phyloP scores from a whole-genome alignment of 2,113 vertebrate species.

The Pterophyllum scalare region DNA sequence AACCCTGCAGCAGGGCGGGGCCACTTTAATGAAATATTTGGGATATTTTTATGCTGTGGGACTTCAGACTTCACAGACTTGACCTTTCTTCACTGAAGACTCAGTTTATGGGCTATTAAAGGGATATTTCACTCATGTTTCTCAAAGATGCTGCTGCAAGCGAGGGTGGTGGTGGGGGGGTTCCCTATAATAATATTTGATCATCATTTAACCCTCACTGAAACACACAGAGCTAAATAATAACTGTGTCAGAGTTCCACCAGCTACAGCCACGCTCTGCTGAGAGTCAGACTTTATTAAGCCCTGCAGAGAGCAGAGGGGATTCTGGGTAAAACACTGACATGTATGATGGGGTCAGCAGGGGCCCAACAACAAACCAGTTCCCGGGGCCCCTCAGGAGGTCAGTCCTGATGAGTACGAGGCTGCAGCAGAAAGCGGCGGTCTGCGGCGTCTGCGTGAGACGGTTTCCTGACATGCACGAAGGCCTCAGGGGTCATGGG shows the following conservation, averaged over 20 bases:
- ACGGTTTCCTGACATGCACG: background rate
- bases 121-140: background rate
- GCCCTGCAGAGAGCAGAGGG: background rate
- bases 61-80: background rate
- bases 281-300: background rate
- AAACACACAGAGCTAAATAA: too few relatives aligned
- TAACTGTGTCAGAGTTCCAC: background rate
- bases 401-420: background rate
- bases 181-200: background rate
- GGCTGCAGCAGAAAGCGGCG: background rate
- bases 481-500: background rate
- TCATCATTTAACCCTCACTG: too few relatives aligned
- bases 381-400: background rate
- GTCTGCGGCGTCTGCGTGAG: background rate
- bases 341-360: background rate
- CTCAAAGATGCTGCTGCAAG: background rate
- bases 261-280: background rate
- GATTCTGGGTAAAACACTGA: slow-evolving; percentile 2
- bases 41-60: background rate
- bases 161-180: background rate
- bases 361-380: background rate
- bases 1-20: background rate
- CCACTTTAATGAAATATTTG: background rate
- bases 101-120: background rate
- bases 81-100: background rate